Evolutionary conservation across 2,888 invertebrate species (phyloP).

Genomic region (Phyllotreta striolata): DNA sequence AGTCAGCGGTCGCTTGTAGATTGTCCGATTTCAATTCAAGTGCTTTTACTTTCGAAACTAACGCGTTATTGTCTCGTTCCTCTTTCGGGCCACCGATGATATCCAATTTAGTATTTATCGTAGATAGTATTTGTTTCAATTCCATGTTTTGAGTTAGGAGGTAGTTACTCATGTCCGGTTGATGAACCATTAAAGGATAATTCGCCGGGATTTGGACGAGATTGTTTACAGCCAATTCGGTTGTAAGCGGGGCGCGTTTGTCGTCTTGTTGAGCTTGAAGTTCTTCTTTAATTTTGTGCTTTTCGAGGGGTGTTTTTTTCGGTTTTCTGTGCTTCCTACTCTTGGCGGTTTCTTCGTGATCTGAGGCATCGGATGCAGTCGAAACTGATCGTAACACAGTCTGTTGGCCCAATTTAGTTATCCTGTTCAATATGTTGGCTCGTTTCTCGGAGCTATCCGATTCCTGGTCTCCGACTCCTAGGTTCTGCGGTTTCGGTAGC

Average conservation of each 20-base stretch:
- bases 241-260: constrained; percentile 25
- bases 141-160: constrained; percentile 71
- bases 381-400: constrained; percentile 55
- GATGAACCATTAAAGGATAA: background rate
- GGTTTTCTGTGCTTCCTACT: constrained; percentile 21
- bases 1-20: constrained; percentile 48
- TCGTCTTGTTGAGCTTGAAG: background rate
- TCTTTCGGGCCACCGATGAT: constrained; percentile 56
- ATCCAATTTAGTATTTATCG: constrained; percentile 70
- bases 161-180: constrained; percentile 60
- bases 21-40: constrained; percentile 58
- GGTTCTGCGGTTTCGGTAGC: constrained; percentile 30
- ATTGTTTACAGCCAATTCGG: constrained; percentile 27
- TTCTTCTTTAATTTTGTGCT: background rate
- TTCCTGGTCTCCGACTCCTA: constrained; percentile 26
- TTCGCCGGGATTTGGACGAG: constrained; percentile 26
- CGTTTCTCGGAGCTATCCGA: constrained; percentile 53
- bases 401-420: constrained; percentile 68
- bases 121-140: constrained; percentile 71
- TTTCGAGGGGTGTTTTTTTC: constrained; percentile 1
- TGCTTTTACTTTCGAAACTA: constrained; percentile 57
- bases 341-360: constrained; percentile 41
- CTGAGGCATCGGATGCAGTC: constrained; percentile 44
- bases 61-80: constrained; percentile 43
- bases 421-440: constrained; percentile 64